A percentile compares a stretch with the other conserved stretches of the same genome.
These are phyloP conservation scores for Cryptus viduatorius DNA, from an alignment of 2,888 invertebrate genomes.

Conservation along the genomic window DNA sequence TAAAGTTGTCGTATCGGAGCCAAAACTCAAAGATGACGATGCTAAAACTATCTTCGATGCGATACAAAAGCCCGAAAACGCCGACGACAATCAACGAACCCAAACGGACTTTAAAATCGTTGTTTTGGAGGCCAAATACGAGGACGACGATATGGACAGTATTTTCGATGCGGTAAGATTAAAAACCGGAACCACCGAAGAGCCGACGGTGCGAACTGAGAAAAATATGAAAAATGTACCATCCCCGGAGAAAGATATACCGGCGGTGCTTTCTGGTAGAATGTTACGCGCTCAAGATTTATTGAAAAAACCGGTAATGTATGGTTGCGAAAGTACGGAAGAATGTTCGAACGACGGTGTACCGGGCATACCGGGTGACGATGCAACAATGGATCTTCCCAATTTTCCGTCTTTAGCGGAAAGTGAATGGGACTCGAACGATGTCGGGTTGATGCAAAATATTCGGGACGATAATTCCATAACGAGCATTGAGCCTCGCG, in stretches of 20 bases:
- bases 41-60: too few species aligned
- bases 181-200: background rate
- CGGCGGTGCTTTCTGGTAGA: background rate
- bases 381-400: background rate
- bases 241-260: background rate
- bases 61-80: background rate
- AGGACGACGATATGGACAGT: background rate
- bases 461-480: conserved; percentile 15
- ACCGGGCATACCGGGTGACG: conserved; percentile 46
- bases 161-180: background rate
- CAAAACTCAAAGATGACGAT: too few species aligned
- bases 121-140: background rate
- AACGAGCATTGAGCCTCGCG: background rate
- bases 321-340: conserved; percentile 12
- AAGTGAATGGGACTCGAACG: conserved; percentile 61
- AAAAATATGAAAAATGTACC: background rate
- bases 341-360: conserved; percentile 33
- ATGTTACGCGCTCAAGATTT: conserved; percentile 2
- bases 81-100: background rate
- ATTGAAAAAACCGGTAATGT: conserved; percentile 8
- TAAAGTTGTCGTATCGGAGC: background rate
- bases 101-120: background rate
- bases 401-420: conserved; percentile 47
- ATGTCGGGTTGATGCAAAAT: conserved; percentile 38
- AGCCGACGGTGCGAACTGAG: background rate